Base-by-base conservation (phyloP, 2,888 invertebrate genomes). In the Tortrix viridana region DNA sequence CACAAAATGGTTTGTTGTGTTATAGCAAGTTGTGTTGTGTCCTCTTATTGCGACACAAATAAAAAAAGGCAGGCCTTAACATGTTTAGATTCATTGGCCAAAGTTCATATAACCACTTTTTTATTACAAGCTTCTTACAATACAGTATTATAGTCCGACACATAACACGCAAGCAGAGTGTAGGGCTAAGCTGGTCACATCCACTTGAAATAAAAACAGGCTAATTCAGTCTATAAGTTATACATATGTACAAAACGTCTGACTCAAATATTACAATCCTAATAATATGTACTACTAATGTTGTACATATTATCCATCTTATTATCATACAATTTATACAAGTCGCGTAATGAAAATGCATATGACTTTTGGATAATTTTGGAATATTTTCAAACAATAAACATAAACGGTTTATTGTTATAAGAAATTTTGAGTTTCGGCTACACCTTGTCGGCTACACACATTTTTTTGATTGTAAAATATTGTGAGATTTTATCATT, bases 211-310 rank as follows among this genome's bases (percentile, higher is more conserved):
- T 48, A 58, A 58, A 63, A 63, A 53, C 57, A 48, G 32, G 57
- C 47, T 43, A 43, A 62, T 63, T 63, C 62, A 63, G 62, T 63
- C 52, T 63, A 63, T 57, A 57, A 63, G 43, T 58, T 48, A n/a
- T n/a, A 58, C 53, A 63, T 63, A 62, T 57, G 53, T 63, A 63
- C 63, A 55, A 58, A 61, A 58, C 47, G 47, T 63, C 52, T 48
- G 32, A 57, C 53, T 58, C 57, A 43, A 58, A 53, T 58, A 63
- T 58, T 58, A 58, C 23, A 52, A 47, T 41, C 43, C 44, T 41
- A 61, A 22, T 53, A 18, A 50, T 52, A 44, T 57, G 49, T 41
- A 62, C 22, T 57, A 32, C 32, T 26, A 52, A 53, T 18, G 58
- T 53, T 58, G 44, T 56, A 60, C 58, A 58, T 19, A 43, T 22